These are phyloP conservation scores for Gymnoscelis rufifasciata DNA, from an alignment of 2,888 invertebrate species.

Conservation along the genomic window DNA sequence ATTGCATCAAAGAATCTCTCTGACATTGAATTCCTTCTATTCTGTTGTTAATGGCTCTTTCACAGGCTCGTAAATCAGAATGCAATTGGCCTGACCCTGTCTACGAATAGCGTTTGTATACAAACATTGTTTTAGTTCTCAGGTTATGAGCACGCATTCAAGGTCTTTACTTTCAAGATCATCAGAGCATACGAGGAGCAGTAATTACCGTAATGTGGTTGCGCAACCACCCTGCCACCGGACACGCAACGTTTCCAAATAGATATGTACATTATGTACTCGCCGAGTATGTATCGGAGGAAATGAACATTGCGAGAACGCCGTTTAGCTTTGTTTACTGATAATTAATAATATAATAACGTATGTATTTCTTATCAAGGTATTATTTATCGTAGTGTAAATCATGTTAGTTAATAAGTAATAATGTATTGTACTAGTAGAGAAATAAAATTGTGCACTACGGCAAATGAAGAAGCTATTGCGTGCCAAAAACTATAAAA, in stretches of 20 bases:
- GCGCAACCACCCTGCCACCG: slow-evolving; percentile 50
- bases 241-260: slow-evolving; percentile 58
- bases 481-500: not conserved
- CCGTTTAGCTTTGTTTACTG: slow-evolving; percentile 32
- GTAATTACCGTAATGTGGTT: slow-evolving; percentile 74
- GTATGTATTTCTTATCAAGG: slow-evolving; percentile 3
- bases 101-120: slow-evolving; percentile 48
- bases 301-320: slow-evolving; percentile 42
- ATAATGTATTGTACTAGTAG: no score
- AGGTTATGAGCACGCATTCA: slow-evolving; percentile 53
- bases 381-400: no score
- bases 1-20: slow-evolving; percentile 4
- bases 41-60: slow-evolving; percentile 19
- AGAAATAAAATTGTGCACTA: not conserved
- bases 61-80: slow-evolving; percentile 21
- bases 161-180: slow-evolving; percentile 79
- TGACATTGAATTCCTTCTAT: slow-evolving; percentile 16
- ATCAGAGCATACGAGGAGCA: slow-evolving; percentile 56
- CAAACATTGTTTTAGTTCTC: slow-evolving; percentile 64
- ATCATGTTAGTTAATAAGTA: no score
- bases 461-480: not conserved
- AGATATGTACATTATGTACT: slow-evolving; percentile 27
- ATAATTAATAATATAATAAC: slow-evolving; percentile 19
- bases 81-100: slow-evolving; percentile 25
- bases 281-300: slow-evolving; percentile 35